These are phyloP conservation scores for Grantiella picta DNA, from an alignment of 2,113 vertebrate species.

Conservation along the genomic window DNA sequence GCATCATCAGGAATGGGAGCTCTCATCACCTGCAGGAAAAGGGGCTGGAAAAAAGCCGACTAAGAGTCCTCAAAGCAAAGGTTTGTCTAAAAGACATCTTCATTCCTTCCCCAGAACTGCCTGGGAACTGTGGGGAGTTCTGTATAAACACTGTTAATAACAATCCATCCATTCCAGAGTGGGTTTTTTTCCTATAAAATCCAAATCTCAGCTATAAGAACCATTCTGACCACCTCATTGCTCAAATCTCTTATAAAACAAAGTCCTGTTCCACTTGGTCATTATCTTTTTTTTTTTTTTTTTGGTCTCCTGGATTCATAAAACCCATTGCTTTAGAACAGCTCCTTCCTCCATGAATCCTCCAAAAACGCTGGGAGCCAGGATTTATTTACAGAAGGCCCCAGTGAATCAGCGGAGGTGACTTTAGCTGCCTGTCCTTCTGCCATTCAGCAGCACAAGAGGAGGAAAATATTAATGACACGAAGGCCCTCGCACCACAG, in stretches of 20 bases:
- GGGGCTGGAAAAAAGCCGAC: background rate
- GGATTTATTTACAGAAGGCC: background rate
- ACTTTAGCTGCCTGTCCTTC: conserved; percentile 29
- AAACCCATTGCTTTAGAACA: background rate
- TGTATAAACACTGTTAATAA: background rate
- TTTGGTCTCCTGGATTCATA: background rate
- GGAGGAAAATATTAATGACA: background rate
- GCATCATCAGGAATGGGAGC: background rate
- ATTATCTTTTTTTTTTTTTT: too few species aligned
- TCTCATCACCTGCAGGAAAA: background rate
- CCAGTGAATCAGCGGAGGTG: conserved; percentile 11
- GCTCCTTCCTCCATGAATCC: background rate
- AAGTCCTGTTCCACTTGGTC: background rate
- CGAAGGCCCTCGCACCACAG: background rate
- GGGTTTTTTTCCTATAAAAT: background rate
- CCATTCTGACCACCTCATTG: background rate
- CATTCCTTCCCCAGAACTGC: background rate
- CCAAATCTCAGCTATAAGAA: background rate
- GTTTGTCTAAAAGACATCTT: background rate
- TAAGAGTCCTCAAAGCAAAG: background rate
- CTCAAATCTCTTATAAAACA: background rate
- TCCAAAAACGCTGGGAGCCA: background rate
- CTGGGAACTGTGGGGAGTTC: background rate
- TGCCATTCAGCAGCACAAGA: conserved; percentile 1
- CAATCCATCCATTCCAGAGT: background rate